These are phyloP conservation scores for Desmophyllum pertusum DNA, from an alignment of 92 coral and sea anemone species.

Conservation along the genomic window DNA sequence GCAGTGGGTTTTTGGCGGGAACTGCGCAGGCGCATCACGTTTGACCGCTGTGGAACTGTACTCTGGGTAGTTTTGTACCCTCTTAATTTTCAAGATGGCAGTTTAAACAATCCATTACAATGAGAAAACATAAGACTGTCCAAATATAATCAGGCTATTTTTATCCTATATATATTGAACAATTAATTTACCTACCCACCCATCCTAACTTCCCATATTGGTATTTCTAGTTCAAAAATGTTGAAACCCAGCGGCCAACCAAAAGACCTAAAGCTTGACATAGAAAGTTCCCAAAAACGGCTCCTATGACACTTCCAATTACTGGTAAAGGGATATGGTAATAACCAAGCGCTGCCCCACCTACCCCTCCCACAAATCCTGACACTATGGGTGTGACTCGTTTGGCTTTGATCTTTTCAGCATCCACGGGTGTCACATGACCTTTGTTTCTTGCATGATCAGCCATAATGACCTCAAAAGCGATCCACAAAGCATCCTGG, in stretches of 20 bases:
- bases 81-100: too few species aligned
- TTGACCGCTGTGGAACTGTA: too few species aligned
- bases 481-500: conserved; percentile 70
- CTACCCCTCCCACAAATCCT: conserved; percentile 82
- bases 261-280: conserved; percentile 77
- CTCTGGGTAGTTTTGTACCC: background rate
- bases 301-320: conserved; percentile 72
- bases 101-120: too few species aligned
- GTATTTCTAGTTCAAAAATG: conserved; percentile 48
- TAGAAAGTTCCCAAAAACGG: conserved; percentile 67
- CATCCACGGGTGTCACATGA: conserved; percentile 83
- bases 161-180: too few species aligned
- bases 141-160: too few species aligned
- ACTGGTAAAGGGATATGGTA: conserved; percentile 68
- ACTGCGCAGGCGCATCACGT: too few species aligned
- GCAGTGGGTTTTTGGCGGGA: too few species aligned
- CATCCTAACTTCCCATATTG: background rate
- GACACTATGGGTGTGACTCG: conserved; percentile 76
- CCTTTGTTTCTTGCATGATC: conserved; percentile 75
- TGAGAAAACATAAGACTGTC: too few species aligned
- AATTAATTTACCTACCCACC: background rate
- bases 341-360: conserved; percentile 73
- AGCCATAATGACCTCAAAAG: conserved; percentile 60
- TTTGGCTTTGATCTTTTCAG: conserved; percentile 87
- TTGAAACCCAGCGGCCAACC: conserved; percentile 85